Conservation (phyloP, 2,113 vertebrate genomes). For the Columba livia region DNA sequence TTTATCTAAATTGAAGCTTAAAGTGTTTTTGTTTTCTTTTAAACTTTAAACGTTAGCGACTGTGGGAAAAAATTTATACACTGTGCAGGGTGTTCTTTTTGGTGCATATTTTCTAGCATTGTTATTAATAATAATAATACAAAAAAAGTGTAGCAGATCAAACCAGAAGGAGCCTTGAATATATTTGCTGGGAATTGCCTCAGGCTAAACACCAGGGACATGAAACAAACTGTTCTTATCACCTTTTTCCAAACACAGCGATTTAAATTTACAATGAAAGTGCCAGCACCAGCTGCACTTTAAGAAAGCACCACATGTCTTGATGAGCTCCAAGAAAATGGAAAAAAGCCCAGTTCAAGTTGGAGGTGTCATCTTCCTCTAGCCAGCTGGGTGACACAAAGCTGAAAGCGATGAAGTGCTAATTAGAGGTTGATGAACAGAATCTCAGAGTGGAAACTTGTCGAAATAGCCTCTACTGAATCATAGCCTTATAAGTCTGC, state of each 20-base stretch:
- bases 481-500: constrained; percentile 49
- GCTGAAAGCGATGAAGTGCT: constrained; percentile 82
- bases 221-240: constrained; percentile 81
- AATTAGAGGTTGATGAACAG: constrained; percentile 80
- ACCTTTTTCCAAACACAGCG: constrained; percentile 77
- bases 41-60: background rate
- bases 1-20: background rate
- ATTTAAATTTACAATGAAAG: constrained; percentile 80
- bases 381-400: constrained; percentile 77
- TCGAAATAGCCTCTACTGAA: constrained; percentile 67
- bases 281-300: constrained; percentile 80
- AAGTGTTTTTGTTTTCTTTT: background rate
- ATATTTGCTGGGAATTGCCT: constrained; percentile 72
- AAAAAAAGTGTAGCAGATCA: constrained; percentile 61
- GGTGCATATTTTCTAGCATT: constrained; percentile 38
- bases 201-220: constrained; percentile 76
- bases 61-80: background rate
- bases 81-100: background rate
- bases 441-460: constrained; percentile 72
- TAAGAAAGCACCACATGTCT: constrained; percentile 80
- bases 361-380: constrained; percentile 77
- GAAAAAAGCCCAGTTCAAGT: constrained; percentile 76
- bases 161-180: constrained; percentile 74
- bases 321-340: constrained; percentile 75
- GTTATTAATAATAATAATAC: constrained; percentile 56